Conservation (phyloP, 1,140 invertebrate genomes). For the Globodera ellingtonae region DNA sequence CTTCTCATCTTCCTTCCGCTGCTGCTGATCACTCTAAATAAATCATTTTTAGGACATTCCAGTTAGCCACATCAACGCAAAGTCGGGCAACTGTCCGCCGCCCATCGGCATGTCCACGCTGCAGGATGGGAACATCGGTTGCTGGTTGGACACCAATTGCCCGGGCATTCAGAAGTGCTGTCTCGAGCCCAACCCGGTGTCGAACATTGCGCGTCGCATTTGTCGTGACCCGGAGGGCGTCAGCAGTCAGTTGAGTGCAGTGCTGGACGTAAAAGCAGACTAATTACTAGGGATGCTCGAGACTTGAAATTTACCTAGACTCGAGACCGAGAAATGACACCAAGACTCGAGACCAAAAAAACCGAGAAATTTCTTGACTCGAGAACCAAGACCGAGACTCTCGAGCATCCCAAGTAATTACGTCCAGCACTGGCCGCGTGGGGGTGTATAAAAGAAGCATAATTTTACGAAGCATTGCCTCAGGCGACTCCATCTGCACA, state of each 20-base stretch:
- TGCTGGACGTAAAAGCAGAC: too few relatives aligned
- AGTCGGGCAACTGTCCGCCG: slow-evolving; percentile 47
- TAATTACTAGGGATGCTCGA: background rate
- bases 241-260: slow-evolving; percentile 35
- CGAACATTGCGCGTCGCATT: slow-evolving; percentile 40
- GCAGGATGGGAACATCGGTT: slow-evolving; percentile 42
- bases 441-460: too few relatives aligned
- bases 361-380: too few relatives aligned
- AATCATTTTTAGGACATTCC: slow-evolving; percentile 46
- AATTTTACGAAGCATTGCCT: background rate
- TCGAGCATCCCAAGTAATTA: background rate
- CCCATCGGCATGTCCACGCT: slow-evolving; percentile 49
- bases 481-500: slow-evolving; percentile 8
- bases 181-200: slow-evolving; percentile 50
- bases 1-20: background rate
- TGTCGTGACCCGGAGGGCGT: slow-evolving; percentile 51
- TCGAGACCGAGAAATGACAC: too few relatives aligned
- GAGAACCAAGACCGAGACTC: too few relatives aligned
- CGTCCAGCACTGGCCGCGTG: too few relatives aligned
- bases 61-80: slow-evolving; percentile 50
- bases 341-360: background rate
- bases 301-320: background rate
- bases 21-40: background rate
- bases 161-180: slow-evolving; percentile 56
- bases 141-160: slow-evolving; percentile 52